Conservation (phyloP, 2,888 invertebrate genomes). For the Hypolimnas misippus region DNA sequence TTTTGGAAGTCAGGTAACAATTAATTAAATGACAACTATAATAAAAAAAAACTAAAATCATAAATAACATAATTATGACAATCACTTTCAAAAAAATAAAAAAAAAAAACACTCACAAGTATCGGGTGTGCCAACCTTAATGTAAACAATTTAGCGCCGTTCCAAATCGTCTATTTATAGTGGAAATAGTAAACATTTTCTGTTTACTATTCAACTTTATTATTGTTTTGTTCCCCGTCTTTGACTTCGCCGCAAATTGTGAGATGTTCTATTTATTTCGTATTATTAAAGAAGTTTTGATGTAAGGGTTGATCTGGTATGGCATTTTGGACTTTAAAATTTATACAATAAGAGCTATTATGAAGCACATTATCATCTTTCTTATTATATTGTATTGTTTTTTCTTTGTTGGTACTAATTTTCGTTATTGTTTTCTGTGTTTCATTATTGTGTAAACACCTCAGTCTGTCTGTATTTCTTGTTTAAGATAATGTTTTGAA, state of each 20-base stretch:
- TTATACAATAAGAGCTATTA: background rate
- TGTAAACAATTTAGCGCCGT: conserved; percentile 38
- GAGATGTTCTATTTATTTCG: conserved; percentile 31
- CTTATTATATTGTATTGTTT: background rate
- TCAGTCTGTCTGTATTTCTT: too few relatives aligned
- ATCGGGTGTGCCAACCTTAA: conserved; percentile 19
- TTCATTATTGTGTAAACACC: too few relatives aligned
- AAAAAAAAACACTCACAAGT: background rate
- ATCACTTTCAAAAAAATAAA: too few relatives aligned
- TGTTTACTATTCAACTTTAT: conserved; percentile 55
- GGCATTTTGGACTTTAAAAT: background rate
- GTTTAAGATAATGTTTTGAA: too few relatives aligned
- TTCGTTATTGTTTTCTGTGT: background rate
- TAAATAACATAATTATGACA: too few relatives aligned
- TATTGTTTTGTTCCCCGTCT: conserved; percentile 42
- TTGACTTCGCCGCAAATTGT: conserved; percentile 43
- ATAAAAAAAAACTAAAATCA: too few relatives aligned
- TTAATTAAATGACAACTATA: too few relatives aligned
- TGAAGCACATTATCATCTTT: background rate
- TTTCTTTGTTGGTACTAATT: background rate
- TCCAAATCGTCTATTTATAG: conserved; percentile 37
- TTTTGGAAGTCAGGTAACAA: too few relatives aligned
- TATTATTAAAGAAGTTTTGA: conserved; percentile 33
- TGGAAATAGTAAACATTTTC: conserved; percentile 62
- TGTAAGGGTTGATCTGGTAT: background rate